Percentiles rank a stretch among this genome's conserved stretches.
Conservation (phyloP, 2,888 invertebrate genomes). For the Euphydryas editha region DNA sequence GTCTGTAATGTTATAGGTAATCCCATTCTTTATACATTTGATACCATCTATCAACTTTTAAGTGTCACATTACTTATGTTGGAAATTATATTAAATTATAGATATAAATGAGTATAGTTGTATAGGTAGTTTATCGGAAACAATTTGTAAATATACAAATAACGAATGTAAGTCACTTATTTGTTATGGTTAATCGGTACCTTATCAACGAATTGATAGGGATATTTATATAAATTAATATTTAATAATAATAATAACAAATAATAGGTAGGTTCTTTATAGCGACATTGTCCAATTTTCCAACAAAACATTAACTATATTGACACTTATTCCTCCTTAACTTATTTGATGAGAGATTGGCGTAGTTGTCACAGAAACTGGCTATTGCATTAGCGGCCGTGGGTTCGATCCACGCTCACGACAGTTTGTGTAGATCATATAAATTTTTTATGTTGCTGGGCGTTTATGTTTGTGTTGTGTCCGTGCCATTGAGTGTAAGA, state of each 20-base stretch:
- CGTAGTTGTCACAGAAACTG: too few relatives aligned
- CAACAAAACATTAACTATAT: too few relatives aligned
- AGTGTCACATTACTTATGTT: not conserved
- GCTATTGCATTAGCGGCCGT: too few relatives aligned
- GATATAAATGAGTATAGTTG: too few relatives aligned
- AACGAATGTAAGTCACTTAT: not conserved
- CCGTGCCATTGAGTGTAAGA: too few relatives aligned
- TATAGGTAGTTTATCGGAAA: not conserved
- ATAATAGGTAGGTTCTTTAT: not conserved
- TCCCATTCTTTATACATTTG: not conserved
- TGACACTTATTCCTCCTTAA: too few relatives aligned
- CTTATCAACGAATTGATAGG: constrained; percentile 36
- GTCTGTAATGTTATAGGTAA: constrained; percentile 5
- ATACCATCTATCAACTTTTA: constrained; percentile 1
- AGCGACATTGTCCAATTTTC: too few relatives aligned
- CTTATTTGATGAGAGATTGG: too few relatives aligned
- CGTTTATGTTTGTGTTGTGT: too few relatives aligned
- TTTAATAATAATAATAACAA: constrained; percentile 27
- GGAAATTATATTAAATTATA: not conserved
- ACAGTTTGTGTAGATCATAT: too few relatives aligned
- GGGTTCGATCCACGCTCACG: too few relatives aligned
- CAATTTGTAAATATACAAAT: not conserved
- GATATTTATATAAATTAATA: constrained; percentile 47
- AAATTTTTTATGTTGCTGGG: too few relatives aligned
- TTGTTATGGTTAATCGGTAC: not conserved